A percentile compares a stretch with the other conserved stretches of the same genome.
Evolutionary conservation across 2,888 invertebrate genomes (phyloP).

Genomic region (Dicyrtoma fusca): DNA sequence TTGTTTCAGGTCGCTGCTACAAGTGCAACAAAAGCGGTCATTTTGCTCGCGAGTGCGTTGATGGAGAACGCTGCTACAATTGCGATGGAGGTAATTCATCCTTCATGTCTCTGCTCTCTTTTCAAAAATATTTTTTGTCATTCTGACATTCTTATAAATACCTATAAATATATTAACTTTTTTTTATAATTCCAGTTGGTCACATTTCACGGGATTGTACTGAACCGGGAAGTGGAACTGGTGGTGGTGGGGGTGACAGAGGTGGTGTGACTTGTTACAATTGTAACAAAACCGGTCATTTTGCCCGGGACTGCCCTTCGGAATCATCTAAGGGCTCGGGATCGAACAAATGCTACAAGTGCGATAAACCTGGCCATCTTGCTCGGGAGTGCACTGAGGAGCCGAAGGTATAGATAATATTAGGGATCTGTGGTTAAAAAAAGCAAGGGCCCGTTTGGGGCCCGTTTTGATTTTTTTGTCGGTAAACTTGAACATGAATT

Average conservation of each 20-base stretch:
- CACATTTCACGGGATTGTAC: slow-evolving; percentile 37
- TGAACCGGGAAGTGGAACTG: slow-evolving; percentile 20
- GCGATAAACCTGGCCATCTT: slow-evolving; percentile 21
- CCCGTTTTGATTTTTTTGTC: neutral
- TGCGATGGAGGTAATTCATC: slow-evolving; percentile 35
- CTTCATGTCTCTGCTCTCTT: too few species aligned
- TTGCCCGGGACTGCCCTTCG: slow-evolving; percentile 50
- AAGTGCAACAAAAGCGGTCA: slow-evolving; percentile 39
- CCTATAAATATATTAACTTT: too few species aligned
- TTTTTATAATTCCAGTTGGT: too few species aligned
- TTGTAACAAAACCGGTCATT: slow-evolving; percentile 38
- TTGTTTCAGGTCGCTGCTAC: slow-evolving; percentile 35
- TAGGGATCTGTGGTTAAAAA: too few species aligned
- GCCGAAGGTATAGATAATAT: neutral
- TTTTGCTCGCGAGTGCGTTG: slow-evolving; percentile 37
- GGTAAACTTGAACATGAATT: too few species aligned
- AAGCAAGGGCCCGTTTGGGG: neutral
- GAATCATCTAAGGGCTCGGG: neutral
- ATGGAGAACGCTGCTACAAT: slow-evolving; percentile 37
- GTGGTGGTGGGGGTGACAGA: slow-evolving; percentile 14
- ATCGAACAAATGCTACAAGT: slow-evolving; percentile 26
- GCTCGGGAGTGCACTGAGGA: slow-evolving; percentile 1
- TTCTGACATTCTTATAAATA: too few species aligned
- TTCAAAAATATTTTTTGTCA: too few species aligned
- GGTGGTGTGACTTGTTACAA: slow-evolving; percentile 31